Conservation (phyloP, 2,797 vertebrate species). For the Malacoctenus gilli region DNA sequence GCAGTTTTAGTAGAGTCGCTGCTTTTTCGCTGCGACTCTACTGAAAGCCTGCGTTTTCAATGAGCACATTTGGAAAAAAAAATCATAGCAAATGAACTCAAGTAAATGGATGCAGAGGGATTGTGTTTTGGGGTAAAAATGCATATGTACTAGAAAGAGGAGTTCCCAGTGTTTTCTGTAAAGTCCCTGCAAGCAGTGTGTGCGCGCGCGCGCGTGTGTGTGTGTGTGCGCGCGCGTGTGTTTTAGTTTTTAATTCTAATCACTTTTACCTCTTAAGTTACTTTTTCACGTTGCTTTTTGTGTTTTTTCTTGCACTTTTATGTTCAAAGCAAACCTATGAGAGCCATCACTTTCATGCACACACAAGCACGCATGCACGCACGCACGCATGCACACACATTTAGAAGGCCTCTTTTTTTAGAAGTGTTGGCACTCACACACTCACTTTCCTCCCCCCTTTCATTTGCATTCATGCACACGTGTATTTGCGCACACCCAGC, state of each 20-base stretch:
- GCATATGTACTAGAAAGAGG: background rate
- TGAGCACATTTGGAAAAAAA: no score
- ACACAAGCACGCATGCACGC: constrained; percentile 6
- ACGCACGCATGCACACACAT: constrained; percentile 4
- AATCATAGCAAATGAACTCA: no score
- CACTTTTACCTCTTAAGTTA: constrained; percentile 13
- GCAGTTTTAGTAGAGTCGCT: background rate
- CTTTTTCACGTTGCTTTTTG: constrained; percentile 18
- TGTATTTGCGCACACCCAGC: constrained; percentile 1
- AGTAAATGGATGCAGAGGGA: no score
- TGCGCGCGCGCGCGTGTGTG: background rate
- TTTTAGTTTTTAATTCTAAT: constrained; percentile 37
- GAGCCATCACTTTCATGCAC: background rate
- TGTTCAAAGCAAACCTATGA: constrained; percentile 26
- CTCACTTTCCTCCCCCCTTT: background rate
- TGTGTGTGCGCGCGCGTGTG: background rate
- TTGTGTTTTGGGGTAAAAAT: background rate
- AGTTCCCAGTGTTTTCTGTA: background rate
- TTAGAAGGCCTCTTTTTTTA: background rate
- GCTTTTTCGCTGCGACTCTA: no score
- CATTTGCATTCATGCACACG: constrained; percentile 4
- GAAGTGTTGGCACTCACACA: background rate
- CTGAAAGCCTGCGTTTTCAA: no score
- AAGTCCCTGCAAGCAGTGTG: background rate
- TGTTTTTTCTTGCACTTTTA: constrained; percentile 34